Percentiles rank a stretch among this genome's conserved stretches.
phyloP scores from a whole-genome alignment of 1,140 invertebrate species.

The Lordiphosa stackelbergi region DNA sequence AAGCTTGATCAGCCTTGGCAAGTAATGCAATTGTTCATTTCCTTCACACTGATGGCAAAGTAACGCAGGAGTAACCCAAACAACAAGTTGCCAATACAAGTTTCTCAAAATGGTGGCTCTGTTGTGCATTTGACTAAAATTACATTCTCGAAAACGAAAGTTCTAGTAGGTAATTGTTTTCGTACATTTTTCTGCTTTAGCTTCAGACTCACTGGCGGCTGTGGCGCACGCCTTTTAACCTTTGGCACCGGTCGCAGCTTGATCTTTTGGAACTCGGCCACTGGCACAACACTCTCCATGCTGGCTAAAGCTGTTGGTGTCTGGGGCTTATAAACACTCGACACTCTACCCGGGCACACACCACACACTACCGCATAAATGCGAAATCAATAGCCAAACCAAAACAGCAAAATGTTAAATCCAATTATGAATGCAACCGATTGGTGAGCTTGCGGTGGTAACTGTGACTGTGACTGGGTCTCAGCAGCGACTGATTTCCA shows the following conservation, averaged over 20 bases:
- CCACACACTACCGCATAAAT: conserved; percentile 5
- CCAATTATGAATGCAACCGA: conserved; percentile 59
- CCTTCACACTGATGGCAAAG: too few species aligned
- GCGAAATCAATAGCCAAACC: conserved; percentile 26
- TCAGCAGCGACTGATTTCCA: conserved; percentile 55
- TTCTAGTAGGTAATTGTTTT: conserved; percentile 5
- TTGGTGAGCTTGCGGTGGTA: conserved; percentile 14
- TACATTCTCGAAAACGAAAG: conserved; percentile 2
- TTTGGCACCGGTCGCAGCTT: conserved; percentile 68
- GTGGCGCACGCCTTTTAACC: conserved; percentile 64
- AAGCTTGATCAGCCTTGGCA: too few species aligned
- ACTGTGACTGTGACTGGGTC: conserved; percentile 53
- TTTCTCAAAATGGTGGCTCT: too few species aligned
- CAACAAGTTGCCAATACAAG: too few species aligned
- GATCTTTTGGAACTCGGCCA: conserved; percentile 70
- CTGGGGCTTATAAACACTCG: conserved; percentile 6
- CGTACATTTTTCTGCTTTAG: conserved; percentile 55
- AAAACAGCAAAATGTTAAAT: conserved; percentile 46
- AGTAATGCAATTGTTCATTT: too few species aligned
- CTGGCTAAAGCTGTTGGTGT: conserved; percentile 5
- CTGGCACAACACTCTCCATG: conserved; percentile 58
- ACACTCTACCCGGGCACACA: too few species aligned
- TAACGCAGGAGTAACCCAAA: too few species aligned
- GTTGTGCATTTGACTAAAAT: too few species aligned
- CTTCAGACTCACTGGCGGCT: conserved; percentile 49